Conservation (phyloP, 2,888 invertebrate species). For the Tetheella fluctuosa region DNA sequence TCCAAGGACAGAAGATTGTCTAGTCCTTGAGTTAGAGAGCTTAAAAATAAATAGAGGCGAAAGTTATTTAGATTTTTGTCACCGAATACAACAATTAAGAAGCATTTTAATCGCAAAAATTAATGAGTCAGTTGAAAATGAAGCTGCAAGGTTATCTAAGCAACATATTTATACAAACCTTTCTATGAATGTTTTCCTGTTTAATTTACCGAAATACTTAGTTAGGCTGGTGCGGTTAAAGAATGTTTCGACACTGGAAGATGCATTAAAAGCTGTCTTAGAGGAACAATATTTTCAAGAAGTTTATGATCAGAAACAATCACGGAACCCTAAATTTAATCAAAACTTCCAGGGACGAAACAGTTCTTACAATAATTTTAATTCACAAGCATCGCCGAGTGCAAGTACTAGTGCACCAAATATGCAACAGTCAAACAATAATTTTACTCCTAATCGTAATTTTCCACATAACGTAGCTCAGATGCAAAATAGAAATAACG, state of each 20-base stretch:
- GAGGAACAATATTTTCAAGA: slow-evolving; percentile 12
- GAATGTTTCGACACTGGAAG: slow-evolving; percentile 11
- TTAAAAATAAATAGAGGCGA: slow-evolving; percentile 12
- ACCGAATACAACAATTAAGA: slow-evolving; percentile 6
- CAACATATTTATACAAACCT: neutral
- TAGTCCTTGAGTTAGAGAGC: slow-evolving; percentile 6
- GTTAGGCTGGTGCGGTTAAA: slow-evolving; percentile 12
- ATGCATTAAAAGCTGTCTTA: slow-evolving; percentile 12
- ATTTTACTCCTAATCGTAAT: no score
- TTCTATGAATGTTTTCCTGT: neutral
- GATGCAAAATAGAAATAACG: no score
- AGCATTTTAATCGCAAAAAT: neutral
- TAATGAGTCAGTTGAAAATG: neutral
- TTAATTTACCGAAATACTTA: neutral
- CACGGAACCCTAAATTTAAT: neutral
- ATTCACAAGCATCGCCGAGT: no score
- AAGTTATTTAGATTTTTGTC: slow-evolving; percentile 6
- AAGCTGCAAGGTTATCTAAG: neutral
- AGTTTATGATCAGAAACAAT: slow-evolving; percentile 7
- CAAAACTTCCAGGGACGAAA: no score
- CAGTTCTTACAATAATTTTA: no score
- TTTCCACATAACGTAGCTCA: no score
- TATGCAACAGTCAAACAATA: no score
- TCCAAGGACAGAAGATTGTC: slow-evolving; percentile 8
- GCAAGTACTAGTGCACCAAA: no score